Base-by-base conservation (phyloP, 2,113 vertebrate species). In the Tetrao urogallus region DNA sequence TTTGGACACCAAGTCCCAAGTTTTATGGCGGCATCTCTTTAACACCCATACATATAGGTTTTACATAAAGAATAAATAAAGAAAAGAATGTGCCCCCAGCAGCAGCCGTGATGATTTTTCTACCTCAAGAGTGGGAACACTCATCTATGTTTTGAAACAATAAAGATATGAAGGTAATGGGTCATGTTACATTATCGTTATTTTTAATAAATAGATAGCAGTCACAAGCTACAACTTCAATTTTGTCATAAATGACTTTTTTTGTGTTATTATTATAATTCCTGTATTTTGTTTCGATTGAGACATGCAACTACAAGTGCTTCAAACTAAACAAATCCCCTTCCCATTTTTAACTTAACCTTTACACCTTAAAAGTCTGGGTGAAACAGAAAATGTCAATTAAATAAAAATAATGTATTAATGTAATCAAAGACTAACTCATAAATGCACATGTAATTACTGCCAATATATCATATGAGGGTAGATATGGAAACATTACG, bases 401-500 rank as follows among this genome's bases (percentile, higher is more conserved):
- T 56, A 75, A 93, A 89, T 89, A 20, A 47, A 65, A 78, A 32
- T 15, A 61, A 28, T 38, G n/a, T 42, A 71, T 69, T 66, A 65
- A 65, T 22, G 57, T 79, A 80, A 90, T 86, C 42, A 75, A 32
- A 56, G 28, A 66, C 40, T 65, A 81, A 54, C 21, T 82, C n/a
- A 75, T 21, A 90, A 85, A 86, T 54, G 66, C 66, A 21, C 48
- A 70, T 18, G 25, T 76, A 93, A 91, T 93, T 83, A 56, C 63
- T 86, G 57, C 34, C 79, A 84, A 65, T 93, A 75, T 54, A 90
- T 90, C 76, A 89, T 45, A 60, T 14, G 25, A 75, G 17, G 21
- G 40, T 52, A 66, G 54, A 86, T 67, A 88, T 28, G 88, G 88
- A 82, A 88, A 85, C 63, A 91, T 96, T 88, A 92, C 64, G 85